Conservation (phyloP, 2,797 vertebrate genomes). For the Micromesistius poutassou region DNA sequence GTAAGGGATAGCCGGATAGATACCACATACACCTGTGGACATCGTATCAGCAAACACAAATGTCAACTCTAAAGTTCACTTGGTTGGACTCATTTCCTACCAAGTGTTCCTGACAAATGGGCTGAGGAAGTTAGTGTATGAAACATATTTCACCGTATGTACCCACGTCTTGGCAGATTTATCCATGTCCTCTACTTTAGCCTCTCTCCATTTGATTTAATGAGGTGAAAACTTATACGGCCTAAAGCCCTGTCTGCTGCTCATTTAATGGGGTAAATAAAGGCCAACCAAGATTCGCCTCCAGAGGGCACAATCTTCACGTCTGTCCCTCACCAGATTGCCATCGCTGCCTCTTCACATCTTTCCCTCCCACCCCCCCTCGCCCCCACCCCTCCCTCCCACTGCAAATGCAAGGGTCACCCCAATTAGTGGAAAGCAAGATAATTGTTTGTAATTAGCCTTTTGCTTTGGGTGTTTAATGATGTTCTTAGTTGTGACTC, state of each 20-base stretch:
- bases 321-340: slow-evolving; percentile 65
- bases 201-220: slow-evolving; percentile 68
- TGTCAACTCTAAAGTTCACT: slow-evolving; percentile 14
- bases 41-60: slow-evolving; percentile 20
- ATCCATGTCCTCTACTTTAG: slow-evolving; percentile 22
- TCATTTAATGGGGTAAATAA: slow-evolving; percentile 82
- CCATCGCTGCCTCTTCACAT: slow-evolving; percentile 72
- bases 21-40: slow-evolving; percentile 17
- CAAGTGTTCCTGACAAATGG: slow-evolving; percentile 20
- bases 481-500: slow-evolving; percentile 68
- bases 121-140: slow-evolving; percentile 10
- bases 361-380: background rate
- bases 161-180: slow-evolving; percentile 22
- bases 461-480: slow-evolving; percentile 80
- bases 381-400: slow-evolving; percentile 41
- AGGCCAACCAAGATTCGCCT: slow-evolving; percentile 69
- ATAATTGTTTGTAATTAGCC: slow-evolving; percentile 80
- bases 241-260: slow-evolving; percentile 65
- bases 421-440: slow-evolving; percentile 81
- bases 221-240: slow-evolving; percentile 71
- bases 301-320: slow-evolving; percentile 74
- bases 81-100: background rate
- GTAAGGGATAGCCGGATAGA: no score
- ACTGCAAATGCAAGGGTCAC: slow-evolving; percentile 77
- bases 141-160: slow-evolving; percentile 20